These are phyloP conservation scores for Tipula vernalis DNA, from an alignment of 2,888 invertebrate genomes.

Conservation along the genomic window DNA sequence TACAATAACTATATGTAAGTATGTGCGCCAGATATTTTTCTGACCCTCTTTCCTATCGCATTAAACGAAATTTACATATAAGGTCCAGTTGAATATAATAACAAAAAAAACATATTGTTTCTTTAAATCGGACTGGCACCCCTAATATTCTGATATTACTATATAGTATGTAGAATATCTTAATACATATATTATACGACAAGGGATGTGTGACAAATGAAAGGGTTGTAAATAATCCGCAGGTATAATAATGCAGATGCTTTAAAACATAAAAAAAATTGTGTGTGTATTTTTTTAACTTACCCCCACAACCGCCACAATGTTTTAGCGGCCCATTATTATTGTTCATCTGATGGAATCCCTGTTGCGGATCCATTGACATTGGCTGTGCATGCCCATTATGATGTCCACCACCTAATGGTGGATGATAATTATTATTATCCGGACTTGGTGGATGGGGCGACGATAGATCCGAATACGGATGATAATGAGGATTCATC, in stretches of 20 bases:
- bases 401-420: slow-evolving; percentile 38
- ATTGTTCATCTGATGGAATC: slow-evolving; percentile 26
- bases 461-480: slow-evolving; percentile 68
- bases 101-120: neutral
- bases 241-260: neutral
- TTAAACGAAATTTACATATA: neutral
- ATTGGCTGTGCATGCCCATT: slow-evolving; percentile 28
- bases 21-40: neutral
- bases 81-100: neutral
- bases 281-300: slow-evolving; percentile 18
- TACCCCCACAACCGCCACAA: slow-evolving; percentile 82
- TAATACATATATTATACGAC: neutral
- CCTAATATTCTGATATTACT: too few species aligned
- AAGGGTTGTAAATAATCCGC: neutral
- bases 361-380: slow-evolving; percentile 15
- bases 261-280: neutral
- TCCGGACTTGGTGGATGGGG: slow-evolving; percentile 66
- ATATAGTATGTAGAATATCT: too few species aligned
- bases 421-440: slow-evolving; percentile 50
- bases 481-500: slow-evolving; percentile 87
- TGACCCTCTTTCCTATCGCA: neutral
- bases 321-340: slow-evolving; percentile 47
- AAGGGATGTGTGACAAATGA: neutral
- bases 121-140: neutral
- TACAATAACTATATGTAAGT: neutral